Percentiles rank a stretch among this genome's conserved stretches.
These are phyloP conservation scores for Catharus fuscescens DNA, from an alignment of 2,113 vertebrate species.

Conservation along the genomic window DNA sequence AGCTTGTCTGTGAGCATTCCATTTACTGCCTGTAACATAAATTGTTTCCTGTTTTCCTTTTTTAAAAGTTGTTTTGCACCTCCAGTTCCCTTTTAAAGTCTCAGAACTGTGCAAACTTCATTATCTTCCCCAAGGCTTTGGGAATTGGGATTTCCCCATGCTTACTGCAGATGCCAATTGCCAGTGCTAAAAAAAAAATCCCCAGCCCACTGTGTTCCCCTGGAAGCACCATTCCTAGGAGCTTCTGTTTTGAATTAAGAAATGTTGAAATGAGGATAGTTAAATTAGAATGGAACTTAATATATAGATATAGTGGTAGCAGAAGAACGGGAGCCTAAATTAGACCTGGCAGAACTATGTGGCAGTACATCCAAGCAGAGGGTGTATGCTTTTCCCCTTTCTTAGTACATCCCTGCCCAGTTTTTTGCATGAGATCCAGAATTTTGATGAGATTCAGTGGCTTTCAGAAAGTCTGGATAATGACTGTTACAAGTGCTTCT, in stretches of 20 bases:
- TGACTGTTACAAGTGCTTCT: background rate
- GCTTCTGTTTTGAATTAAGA: constrained; percentile 7
- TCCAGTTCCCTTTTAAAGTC: background rate
- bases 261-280: constrained; percentile 9
- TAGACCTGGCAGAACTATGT: background rate
- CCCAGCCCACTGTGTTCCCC: background rate
- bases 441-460: background rate
- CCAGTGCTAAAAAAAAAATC: background rate
- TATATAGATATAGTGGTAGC: background rate
- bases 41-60: background rate
- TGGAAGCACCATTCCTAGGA: background rate
- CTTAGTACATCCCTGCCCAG: background rate
- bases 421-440: background rate
- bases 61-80: background rate
- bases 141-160: background rate
- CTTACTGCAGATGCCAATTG: background rate
- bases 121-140: background rate
- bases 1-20: background rate
- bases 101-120: background rate
- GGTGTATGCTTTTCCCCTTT: background rate
- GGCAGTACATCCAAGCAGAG: background rate
- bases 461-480: background rate
- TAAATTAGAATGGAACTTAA: constrained; percentile 20
- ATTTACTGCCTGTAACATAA: background rate
- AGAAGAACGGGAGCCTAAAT: background rate